Percentiles rank a stretch among this genome's conserved stretches.
Conservation (phyloP, 1,140 invertebrate species). For the Gonioctena quinquepunctata region DNA sequence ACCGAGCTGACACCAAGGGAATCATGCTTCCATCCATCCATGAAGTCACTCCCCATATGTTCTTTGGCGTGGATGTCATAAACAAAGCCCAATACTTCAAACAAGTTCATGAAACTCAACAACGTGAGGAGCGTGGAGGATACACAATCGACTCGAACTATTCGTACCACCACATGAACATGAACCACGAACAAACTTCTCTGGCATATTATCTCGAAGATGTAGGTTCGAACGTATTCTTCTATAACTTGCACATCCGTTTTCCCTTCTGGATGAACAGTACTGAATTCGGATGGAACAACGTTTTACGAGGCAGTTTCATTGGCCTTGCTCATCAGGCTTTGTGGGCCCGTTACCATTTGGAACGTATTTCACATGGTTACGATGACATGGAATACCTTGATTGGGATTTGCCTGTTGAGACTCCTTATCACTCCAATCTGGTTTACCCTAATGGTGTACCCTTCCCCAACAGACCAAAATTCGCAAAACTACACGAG, state of each 20-base stretch:
- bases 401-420: not conserved
- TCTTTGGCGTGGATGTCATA: conserved; percentile 63
- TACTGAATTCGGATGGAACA: conserved; percentile 57
- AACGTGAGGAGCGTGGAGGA: not conserved
- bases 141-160: conserved; percentile 61
- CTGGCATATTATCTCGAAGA: not conserved
- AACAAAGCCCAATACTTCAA: conserved; percentile 63
- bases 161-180: conserved; percentile 59
- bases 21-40: conserved; percentile 67
- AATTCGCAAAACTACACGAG: conserved; percentile 54
- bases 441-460: conserved; percentile 56
- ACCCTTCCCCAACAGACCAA: conserved; percentile 64
- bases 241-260: conserved; percentile 67
- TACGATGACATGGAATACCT: not conserved
- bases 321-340: conserved; percentile 54
- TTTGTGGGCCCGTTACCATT: not conserved
- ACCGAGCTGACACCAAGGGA: conserved; percentile 63
- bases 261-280: conserved; percentile 66
- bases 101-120: conserved; percentile 31
- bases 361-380: not conserved
- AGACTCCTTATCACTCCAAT: not conserved
- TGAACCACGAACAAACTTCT: conserved; percentile 38
- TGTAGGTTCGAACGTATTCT: conserved; percentile 68
- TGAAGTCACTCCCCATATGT: conserved; percentile 68
- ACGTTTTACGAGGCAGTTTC: conserved; percentile 64